Evolutionary conservation across 2,797 vertebrate genomes (phyloP).

Genomic region (Mormyrus proboscirostris): DNA sequence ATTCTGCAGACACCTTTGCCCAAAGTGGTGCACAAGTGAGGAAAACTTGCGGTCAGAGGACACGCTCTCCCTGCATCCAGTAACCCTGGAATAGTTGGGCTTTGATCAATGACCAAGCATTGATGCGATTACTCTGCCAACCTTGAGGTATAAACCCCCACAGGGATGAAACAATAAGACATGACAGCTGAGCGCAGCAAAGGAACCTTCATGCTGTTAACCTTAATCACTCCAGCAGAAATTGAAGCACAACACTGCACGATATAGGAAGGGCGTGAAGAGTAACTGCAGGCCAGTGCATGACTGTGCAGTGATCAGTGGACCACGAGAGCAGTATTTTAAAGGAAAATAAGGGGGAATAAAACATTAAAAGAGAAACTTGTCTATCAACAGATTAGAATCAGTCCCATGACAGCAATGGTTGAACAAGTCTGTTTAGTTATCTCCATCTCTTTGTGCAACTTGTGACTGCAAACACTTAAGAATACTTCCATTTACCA

Average conservation of each 20-base stretch:
- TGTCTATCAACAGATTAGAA: background rate
- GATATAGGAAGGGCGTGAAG: background rate
- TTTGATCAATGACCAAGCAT: background rate
- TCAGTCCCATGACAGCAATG: background rate
- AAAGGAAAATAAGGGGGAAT: background rate
- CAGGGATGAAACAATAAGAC: background rate
- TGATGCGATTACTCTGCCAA: background rate
- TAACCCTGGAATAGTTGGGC: background rate
- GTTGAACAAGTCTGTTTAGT: background rate
- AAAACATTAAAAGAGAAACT: background rate
- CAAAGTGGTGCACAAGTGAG: background rate
- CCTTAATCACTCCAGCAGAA: slow-evolving; percentile 5
- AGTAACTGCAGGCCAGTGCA: background rate
- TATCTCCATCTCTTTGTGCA: background rate
- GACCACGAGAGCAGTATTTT: background rate
- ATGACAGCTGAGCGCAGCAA: background rate
- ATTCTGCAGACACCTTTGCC: background rate
- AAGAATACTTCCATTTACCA: background rate
- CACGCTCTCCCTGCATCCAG: background rate
- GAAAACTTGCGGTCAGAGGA: background rate
- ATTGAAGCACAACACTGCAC: background rate
- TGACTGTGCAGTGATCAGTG: background rate
- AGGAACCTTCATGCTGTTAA: background rate
- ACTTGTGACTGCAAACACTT: background rate
- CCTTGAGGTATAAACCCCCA: background rate